Conservation (phyloP, 2,888 invertebrate genomes). For the Tuberolachnus salignus region DNA sequence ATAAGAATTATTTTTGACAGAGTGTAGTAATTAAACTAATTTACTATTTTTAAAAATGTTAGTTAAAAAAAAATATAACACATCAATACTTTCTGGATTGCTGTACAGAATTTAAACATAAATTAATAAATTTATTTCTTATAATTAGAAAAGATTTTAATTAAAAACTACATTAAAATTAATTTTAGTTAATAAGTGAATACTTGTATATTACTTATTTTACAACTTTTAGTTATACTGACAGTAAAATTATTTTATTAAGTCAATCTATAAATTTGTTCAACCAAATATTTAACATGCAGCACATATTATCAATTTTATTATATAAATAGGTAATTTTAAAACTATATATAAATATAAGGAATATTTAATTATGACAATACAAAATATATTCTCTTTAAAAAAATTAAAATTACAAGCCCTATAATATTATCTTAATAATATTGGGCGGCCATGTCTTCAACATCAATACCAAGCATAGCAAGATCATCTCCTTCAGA, state of each 20-base stretch:
- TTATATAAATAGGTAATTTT: background rate
- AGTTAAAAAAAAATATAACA: background rate
- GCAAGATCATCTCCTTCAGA: constrained; percentile 69
- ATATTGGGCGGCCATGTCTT: constrained; percentile 72
- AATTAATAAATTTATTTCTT: background rate
- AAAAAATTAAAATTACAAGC: constrained; percentile 59
- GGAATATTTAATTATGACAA: constrained; percentile 7
- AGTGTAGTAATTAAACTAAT: background rate
- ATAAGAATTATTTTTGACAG: too few species aligned
- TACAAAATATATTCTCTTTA: constrained; percentile 58
- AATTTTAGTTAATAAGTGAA: constrained; percentile 4
- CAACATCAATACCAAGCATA: constrained; percentile 84
- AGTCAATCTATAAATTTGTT: constrained; percentile 20
- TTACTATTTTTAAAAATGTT: background rate
- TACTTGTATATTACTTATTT: background rate
- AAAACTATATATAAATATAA: constrained; percentile 17
- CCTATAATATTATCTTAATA: constrained; percentile 60
- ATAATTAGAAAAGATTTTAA: background rate
- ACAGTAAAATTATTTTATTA: background rate
- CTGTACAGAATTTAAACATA: background rate
- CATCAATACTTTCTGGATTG: background rate
- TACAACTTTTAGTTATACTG: too few species aligned
- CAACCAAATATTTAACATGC: background rate
- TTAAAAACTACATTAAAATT: background rate
- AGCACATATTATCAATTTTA: background rate